These are phyloP conservation scores for Phrynocephalus forsythii DNA, from an alignment of 2,797 vertebrate genomes.

Conservation along the genomic window DNA sequence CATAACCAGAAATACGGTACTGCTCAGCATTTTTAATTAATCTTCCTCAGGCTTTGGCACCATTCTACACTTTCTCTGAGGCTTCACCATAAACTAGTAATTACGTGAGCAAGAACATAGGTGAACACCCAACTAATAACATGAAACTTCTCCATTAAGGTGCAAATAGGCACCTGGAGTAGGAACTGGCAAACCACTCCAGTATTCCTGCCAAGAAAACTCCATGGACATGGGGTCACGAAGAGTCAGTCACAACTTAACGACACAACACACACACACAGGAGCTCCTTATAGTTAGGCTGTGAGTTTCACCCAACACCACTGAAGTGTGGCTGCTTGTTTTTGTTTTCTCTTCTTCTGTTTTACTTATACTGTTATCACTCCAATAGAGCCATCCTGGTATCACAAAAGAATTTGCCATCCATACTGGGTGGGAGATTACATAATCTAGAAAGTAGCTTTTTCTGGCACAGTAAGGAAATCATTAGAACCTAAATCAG, in stretches of 20 bases:
- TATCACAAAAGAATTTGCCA: background rate
- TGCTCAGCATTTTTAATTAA: slow-evolving; percentile 1
- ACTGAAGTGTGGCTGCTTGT: background rate
- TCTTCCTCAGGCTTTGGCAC: slow-evolving; percentile 14
- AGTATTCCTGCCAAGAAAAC: too few relatives aligned
- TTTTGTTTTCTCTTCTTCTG: background rate
- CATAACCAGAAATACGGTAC: slow-evolving; percentile 10
- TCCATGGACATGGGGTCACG: too few relatives aligned
- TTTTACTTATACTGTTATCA: background rate
- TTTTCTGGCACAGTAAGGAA: background rate
- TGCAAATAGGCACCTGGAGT: background rate
- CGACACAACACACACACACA: background rate
- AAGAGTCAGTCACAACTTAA: too few relatives aligned
- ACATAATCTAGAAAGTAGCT: too few relatives aligned
- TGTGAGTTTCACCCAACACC: too few relatives aligned
- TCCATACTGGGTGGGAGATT: too few relatives aligned
- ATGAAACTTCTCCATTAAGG: background rate
- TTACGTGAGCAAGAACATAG: background rate
- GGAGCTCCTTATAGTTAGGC: background rate
- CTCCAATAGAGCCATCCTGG: background rate
- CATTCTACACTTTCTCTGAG: background rate
- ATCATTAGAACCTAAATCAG: background rate
- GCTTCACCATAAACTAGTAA: background rate
- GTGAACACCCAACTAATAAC: background rate
- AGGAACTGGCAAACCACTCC: too few relatives aligned